phyloP scores from a whole-genome alignment of 2,113 vertebrate genomes.

The Cranoglanis bouderius region DNA sequence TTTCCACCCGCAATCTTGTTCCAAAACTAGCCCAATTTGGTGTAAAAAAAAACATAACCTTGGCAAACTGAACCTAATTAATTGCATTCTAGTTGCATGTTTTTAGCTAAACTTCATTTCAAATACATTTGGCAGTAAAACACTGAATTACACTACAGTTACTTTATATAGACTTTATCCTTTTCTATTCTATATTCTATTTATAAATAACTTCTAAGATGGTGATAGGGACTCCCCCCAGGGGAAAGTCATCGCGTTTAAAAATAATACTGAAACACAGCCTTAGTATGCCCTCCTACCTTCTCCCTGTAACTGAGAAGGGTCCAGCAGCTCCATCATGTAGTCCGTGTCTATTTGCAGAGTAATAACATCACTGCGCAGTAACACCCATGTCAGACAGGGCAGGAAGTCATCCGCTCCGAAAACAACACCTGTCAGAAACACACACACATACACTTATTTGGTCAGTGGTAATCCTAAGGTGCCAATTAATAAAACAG shows the following conservation, averaged over 20 bases:
- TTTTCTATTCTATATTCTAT: not conserved
- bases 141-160: not conserved
- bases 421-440: constrained; percentile 70
- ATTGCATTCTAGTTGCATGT: not conserved
- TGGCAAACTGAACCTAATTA: not conserved
- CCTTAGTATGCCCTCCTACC: constrained; percentile 63
- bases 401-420: constrained; percentile 89
- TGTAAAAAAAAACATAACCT: not conserved
- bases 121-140: not conserved
- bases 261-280: not conserved
- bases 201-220: not conserved
- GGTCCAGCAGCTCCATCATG: constrained; percentile 90
- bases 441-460: not conserved
- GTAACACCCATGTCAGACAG: constrained; percentile 82
- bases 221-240: not conserved
- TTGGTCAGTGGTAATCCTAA: not conserved
- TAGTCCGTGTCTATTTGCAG: constrained; percentile 86
- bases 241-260: not conserved
- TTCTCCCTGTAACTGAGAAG: constrained; percentile 82
- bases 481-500: not conserved
- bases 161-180: not conserved
- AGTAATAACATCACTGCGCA: constrained; percentile 77
- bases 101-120: not conserved
- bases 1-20: not conserved
- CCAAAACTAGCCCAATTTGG: not conserved